Percentiles rank a stretch among this genome's conserved stretches.
Evolutionary conservation across 2,113 vertebrate genomes (phyloP).

Genomic region (Carettochelys insculpta): DNA sequence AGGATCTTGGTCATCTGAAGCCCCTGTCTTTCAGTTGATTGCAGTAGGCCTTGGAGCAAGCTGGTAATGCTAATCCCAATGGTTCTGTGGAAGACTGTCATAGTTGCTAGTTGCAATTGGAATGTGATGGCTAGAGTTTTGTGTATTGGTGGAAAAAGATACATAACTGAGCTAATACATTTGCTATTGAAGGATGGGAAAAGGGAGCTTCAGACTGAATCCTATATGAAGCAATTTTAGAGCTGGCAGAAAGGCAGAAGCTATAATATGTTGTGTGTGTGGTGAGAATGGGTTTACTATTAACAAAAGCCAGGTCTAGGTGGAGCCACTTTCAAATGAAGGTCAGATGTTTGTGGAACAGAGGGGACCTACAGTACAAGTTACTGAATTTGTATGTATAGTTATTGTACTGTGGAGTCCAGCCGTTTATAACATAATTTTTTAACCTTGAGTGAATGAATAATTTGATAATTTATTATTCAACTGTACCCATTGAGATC

Average conservation of each 20-base stretch:
- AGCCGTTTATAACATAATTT: constrained; percentile 23
- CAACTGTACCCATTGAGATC: background rate
- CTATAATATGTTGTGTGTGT: background rate
- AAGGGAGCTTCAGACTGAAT: background rate
- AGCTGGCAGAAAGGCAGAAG: background rate
- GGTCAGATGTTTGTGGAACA: constrained; percentile 4
- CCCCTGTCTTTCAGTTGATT: background rate
- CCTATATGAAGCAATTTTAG: background rate
- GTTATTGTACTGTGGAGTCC: background rate
- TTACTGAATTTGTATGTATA: background rate
- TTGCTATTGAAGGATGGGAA: background rate
- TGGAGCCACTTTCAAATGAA: background rate
- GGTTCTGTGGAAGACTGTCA: background rate
- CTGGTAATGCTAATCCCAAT: background rate
- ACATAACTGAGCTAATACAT: background rate
- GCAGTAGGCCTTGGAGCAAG: background rate
- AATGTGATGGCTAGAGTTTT: background rate
- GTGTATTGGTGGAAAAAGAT: background rate
- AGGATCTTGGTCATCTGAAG: background rate
- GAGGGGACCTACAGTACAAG: background rate
- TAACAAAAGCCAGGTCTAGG: background rate
- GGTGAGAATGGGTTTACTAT: constrained; percentile 16
- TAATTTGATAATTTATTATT: constrained; percentile 14
- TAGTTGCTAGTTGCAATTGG: background rate
- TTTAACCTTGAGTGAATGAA: background rate